Base-by-base conservation (phyloP, 2,888 invertebrate species). In the Pyrgus malvae region DNA sequence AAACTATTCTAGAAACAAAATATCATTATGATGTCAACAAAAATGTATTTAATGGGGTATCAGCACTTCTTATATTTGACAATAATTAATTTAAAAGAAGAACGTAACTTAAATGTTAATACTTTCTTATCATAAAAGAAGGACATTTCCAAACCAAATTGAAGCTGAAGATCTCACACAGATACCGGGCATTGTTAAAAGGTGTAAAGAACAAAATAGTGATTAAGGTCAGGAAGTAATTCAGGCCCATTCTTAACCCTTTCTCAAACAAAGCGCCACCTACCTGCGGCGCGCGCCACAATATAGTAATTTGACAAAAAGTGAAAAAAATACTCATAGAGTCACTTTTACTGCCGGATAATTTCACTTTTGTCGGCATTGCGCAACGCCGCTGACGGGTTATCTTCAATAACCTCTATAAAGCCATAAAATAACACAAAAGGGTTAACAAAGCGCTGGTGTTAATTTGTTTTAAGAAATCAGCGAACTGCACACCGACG, bases 331-430 rank as follows among this genome's bases (percentile, higher is more conserved):
- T 58, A 60, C 57, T 64, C 62, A 65, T 65, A 58, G 53, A 37
- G 54, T 64, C 66, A 80, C 78, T 83, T 85, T 85, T 82, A 84
- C 82, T 78, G 74, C 68, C 69, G 64, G 69, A 63, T 58, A 78
- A 75, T 87, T 84, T 88, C 87, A 88, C 89, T 87, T 89, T 89
- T 88, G 86, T 86, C 83, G 75, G 76, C 76, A 49, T 84, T 85
- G 80, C 80, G 83, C 80, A 84, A 83, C 70, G 57, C 56, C 48
- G 59, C 57, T 12, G 55, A 46, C 51, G 64, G 64, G 67, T 69
- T 67, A 70, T 72, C 70, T 66, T 70, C 70, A 73, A 76, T 72
- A 68, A 64, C 61, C 57, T 60, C 70, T 69, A 70, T 83, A 83
- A 84, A 86, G 64, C 69, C 60, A 81, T 82, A 84, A 83, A 86